Conservation (phyloP, 2,797 vertebrate genomes). For the Spondyliosoma cantharus region DNA sequence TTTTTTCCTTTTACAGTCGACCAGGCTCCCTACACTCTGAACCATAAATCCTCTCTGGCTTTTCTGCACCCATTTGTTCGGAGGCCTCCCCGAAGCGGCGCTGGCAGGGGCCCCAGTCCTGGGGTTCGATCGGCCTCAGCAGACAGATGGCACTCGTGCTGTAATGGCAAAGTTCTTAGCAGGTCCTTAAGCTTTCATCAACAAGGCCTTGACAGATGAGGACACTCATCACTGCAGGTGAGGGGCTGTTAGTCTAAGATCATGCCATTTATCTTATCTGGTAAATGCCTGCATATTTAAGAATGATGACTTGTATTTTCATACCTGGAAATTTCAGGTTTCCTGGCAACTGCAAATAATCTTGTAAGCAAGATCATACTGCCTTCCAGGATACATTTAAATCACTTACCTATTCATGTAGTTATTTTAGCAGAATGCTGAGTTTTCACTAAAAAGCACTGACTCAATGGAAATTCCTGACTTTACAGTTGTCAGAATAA, state of each 20-base stretch:
- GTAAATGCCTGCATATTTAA: conserved; percentile 40
- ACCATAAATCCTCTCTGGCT: conserved; percentile 73
- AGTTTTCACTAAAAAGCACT: neutral
- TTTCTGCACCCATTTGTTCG: conserved; percentile 66
- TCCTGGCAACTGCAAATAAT: conserved; percentile 38
- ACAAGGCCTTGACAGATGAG: conserved; percentile 77
- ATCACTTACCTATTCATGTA: conserved; percentile 11
- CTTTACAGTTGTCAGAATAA: neutral
- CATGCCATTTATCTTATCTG: conserved; percentile 49
- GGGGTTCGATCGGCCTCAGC: conserved; percentile 64
- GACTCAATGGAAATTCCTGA: conserved; percentile 16
- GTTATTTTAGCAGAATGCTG: too few relatives aligned
- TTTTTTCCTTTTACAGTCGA: conserved; percentile 67
- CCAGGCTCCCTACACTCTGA: conserved; percentile 60
- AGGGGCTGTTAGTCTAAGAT: conserved; percentile 58
- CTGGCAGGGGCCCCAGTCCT: conserved; percentile 73
- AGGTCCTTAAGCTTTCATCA: conserved; percentile 77
- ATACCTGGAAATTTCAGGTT: conserved; percentile 10
- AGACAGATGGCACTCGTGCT: conserved; percentile 75
- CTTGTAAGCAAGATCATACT: conserved; percentile 30
- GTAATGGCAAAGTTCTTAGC: conserved; percentile 75
- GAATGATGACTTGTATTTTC: conserved; percentile 35
- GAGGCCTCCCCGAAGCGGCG: conserved; percentile 57
- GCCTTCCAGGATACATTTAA: conserved; percentile 1
- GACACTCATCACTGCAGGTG: conserved; percentile 72